Percentiles rank a stretch among this genome's conserved stretches.
Conservation (phyloP, 2,797 vertebrate species). For the Micropoecilia bifurca region DNA sequence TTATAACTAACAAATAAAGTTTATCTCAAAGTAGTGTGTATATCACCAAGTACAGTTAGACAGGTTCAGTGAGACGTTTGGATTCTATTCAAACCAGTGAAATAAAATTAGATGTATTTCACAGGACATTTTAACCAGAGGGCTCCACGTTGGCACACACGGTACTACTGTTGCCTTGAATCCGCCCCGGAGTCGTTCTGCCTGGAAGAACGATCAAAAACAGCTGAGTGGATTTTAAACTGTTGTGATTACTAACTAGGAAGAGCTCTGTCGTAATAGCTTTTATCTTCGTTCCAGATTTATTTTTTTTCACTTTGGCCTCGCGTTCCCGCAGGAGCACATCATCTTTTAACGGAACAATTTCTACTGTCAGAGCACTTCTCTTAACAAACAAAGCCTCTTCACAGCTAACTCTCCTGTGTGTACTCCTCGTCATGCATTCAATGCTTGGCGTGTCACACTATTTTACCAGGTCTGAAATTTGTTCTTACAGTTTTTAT, state of each 20-base stretch:
- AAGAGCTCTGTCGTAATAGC: background rate
- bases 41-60: background rate
- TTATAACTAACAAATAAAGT: too few species aligned
- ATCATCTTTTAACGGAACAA: constrained; percentile 7
- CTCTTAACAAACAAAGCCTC: constrained; percentile 32
- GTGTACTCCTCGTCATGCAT: constrained; percentile 28
- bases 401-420: constrained; percentile 27
- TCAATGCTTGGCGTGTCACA: constrained; percentile 29
- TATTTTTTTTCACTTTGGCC: background rate
- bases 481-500: constrained; percentile 45
- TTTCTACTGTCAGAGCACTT: background rate
- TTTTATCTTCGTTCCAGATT: background rate
- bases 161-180: background rate
- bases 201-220: background rate
- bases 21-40: background rate
- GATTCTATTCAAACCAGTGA: background rate
- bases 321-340: background rate
- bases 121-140: background rate
- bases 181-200: background rate
- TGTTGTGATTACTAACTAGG: background rate
- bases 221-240: background rate
- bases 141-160: background rate
- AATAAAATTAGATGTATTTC: background rate
- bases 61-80: background rate
- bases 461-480: constrained; percentile 36